These are phyloP conservation scores for Pegoplata infirma DNA, from an alignment of 2,888 invertebrate species.

Conservation along the genomic window DNA sequence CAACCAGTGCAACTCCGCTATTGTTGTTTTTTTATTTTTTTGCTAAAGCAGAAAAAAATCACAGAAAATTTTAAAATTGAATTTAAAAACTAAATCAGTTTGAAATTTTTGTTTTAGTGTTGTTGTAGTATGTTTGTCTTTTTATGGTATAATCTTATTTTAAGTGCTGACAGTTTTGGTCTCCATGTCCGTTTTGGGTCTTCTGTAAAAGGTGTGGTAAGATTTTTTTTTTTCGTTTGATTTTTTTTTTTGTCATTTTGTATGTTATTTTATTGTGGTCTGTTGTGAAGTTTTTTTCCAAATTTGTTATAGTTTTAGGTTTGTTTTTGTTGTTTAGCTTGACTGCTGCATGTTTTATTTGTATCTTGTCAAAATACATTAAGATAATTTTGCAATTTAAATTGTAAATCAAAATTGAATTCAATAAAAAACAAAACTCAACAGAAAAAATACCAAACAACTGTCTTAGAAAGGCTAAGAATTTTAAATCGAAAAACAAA, in stretches of 20 bases:
- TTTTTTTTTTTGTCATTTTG: conserved; percentile 8
- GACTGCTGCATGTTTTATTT: conserved; percentile 19
- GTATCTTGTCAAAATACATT: conserved; percentile 60
- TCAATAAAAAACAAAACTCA: background rate
- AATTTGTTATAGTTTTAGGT: conserved; percentile 63
- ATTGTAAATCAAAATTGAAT: conserved; percentile 60
- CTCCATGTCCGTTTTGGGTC: conserved; percentile 61
- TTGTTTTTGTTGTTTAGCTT: conserved; percentile 15
- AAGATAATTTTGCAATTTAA: conserved; percentile 64
- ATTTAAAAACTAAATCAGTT: conserved; percentile 64
- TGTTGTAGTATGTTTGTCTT: conserved; percentile 57
- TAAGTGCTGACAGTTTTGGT: conserved; percentile 71
- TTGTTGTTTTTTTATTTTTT: too few relatives aligned
- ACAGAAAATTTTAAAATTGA: conserved; percentile 46
- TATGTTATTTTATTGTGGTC: conserved; percentile 9
- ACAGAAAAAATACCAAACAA: background rate
- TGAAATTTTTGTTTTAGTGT: conserved; percentile 50
- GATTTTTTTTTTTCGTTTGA: conserved; percentile 37
- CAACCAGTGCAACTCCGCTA: conserved; percentile 54
- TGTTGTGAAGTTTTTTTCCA: conserved; percentile 56
- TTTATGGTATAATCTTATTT: conserved; percentile 75
- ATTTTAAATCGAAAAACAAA: conserved; percentile 40
- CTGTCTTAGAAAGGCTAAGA: conserved; percentile 49
- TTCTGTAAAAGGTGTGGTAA: conserved; percentile 61
- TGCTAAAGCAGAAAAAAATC: conserved; percentile 14